These are phyloP conservation scores for Osmoderma eremita DNA, from an alignment of 2,888 invertebrate species.

Conservation along the genomic window DNA sequence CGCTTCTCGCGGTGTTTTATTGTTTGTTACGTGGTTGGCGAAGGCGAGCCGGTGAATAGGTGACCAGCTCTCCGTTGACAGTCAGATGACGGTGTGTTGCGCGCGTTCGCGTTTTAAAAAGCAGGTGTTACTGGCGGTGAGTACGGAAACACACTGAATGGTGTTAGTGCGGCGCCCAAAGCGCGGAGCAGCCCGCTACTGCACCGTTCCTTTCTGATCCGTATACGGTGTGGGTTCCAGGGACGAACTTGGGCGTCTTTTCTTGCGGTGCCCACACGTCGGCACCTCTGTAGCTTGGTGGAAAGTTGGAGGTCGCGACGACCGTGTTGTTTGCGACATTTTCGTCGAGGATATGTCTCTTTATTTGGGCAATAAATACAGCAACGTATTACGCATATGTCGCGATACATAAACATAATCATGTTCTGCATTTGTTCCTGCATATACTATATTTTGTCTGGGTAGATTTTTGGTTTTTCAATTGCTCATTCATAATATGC, in stretches of 20 bases:
- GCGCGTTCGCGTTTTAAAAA: conserved; percentile 29
- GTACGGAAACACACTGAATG: conserved; percentile 58
- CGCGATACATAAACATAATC: not conserved
- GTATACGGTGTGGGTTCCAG: conserved; percentile 54
- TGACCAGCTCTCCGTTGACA: conserved; percentile 33
- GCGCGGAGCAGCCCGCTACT: conserved; percentile 17
- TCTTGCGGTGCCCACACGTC: conserved; percentile 4
- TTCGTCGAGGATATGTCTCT: not conserved
- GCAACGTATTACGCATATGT: not conserved
- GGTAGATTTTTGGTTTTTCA: too few species aligned
- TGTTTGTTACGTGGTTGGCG: conserved; percentile 1
- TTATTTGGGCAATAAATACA: conserved; percentile 20
- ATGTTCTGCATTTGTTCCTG: too few species aligned
- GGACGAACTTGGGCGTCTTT: conserved; percentile 52
- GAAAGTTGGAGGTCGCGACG: conserved; percentile 16
- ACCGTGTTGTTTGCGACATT: conserved; percentile 6
- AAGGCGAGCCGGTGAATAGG: conserved; percentile 7
- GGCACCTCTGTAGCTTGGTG: not conserved
- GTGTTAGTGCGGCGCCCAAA: conserved; percentile 21
- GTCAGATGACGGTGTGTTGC: conserved; percentile 36
- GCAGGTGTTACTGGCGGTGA: conserved; percentile 62
- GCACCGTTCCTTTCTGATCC: conserved; percentile 27
- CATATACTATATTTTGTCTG: too few species aligned
- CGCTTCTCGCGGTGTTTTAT: conserved; percentile 11
- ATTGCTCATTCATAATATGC: too few species aligned